phyloP scores from a whole-genome alignment of 2,888 invertebrate genomes.

The Amphipoea lucens region DNA sequence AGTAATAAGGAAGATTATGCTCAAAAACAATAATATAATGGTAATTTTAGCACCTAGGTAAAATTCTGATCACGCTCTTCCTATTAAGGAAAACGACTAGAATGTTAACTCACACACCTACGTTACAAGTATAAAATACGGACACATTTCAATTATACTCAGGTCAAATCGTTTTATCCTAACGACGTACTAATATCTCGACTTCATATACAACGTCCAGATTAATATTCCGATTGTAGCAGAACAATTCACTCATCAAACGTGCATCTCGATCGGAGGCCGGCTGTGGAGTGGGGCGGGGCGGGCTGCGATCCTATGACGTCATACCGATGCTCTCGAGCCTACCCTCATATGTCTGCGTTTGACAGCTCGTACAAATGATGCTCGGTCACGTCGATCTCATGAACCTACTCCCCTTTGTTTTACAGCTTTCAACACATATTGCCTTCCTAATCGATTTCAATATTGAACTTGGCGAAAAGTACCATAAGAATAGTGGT shows the following conservation, averaged over 20 bases:
- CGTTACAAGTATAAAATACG: slow-evolving; percentile 12
- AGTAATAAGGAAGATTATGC: background rate
- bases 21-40: background rate
- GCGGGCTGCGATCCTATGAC: slow-evolving; percentile 56
- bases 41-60: background rate
- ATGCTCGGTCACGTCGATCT: slow-evolving; percentile 68
- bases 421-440: slow-evolving; percentile 64
- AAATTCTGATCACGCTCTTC: slow-evolving; percentile 15
- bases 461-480: slow-evolving; percentile 47
- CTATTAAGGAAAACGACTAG: slow-evolving; percentile 2
- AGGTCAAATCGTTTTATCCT: slow-evolving; percentile 36
- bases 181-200: slow-evolving; percentile 28
- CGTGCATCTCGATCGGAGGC: slow-evolving; percentile 58
- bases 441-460: slow-evolving; percentile 58
- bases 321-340: slow-evolving; percentile 67
- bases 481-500: slow-evolving; percentile 62
- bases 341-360: slow-evolving; percentile 72
- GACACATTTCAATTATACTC: slow-evolving; percentile 39
- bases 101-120: slow-evolving; percentile 12
- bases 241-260: slow-evolving; percentile 54
- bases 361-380: slow-evolving; percentile 74
- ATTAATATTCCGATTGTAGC: slow-evolving; percentile 55
- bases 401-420: slow-evolving; percentile 66
- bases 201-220: slow-evolving; percentile 36
- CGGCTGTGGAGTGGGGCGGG: slow-evolving; percentile 48